Evolutionary conservation across 2,888 invertebrate genomes (phyloP).

Genomic region (Uropetala carovei): DNA sequence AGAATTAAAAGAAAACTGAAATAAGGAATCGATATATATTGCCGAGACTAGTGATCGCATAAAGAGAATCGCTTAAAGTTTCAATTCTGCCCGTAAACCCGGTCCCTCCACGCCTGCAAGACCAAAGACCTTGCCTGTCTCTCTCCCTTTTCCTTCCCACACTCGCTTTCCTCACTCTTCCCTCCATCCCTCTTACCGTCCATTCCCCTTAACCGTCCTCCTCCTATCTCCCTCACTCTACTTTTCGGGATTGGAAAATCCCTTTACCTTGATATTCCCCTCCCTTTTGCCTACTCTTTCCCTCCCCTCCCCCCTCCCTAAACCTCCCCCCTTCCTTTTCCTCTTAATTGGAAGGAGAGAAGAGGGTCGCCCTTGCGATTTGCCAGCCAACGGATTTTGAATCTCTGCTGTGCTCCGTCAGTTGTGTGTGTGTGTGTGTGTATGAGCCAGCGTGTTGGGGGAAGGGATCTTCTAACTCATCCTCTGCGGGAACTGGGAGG

Average conservation of each 20-base stretch:
- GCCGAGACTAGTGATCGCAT: constrained; percentile 38
- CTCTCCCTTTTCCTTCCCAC: not conserved
- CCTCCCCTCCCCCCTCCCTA: not conserved
- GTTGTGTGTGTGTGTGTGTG: not conserved
- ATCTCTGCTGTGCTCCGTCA: constrained; percentile 13
- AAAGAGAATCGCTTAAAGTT: constrained; percentile 52
- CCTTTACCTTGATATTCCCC: not conserved
- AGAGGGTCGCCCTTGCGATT: constrained; percentile 27
- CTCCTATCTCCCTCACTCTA: too few relatives aligned
- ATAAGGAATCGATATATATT: constrained; percentile 20
- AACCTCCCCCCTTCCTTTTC: not conserved
- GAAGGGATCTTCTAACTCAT: not conserved
- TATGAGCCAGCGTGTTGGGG: not conserved
- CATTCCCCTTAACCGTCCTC: not conserved
- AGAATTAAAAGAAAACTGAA: not conserved
- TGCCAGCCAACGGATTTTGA: constrained; percentile 40
- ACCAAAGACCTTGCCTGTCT: not conserved
- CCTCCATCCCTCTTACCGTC: not conserved
- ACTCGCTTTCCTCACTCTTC: not conserved
- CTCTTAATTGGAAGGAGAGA: constrained; percentile 38
- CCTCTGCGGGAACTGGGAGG: not conserved
- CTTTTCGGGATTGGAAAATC: not conserved
- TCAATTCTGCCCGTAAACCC: constrained; percentile 39
- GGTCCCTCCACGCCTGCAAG: not conserved
- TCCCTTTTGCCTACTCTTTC: not conserved